phyloP scores from a whole-genome alignment of 2,797 vertebrate species.

The Sebastes matsubarae region DNA sequence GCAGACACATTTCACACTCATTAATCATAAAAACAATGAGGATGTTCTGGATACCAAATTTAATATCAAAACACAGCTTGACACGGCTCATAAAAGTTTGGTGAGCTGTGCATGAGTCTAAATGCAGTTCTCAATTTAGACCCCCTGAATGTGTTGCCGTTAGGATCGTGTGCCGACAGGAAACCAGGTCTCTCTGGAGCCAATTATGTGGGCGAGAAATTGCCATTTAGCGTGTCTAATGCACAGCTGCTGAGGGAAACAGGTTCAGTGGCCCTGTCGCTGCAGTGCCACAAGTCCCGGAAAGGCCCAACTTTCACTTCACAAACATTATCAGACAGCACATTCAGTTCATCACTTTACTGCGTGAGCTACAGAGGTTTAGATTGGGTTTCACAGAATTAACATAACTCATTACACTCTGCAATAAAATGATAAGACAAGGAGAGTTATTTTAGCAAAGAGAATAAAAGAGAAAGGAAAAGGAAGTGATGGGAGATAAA shows the following conservation, averaged over 20 bases:
- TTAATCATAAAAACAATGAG: conserved; percentile 1
- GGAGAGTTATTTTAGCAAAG: background rate
- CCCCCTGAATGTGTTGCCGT: conserved; percentile 17
- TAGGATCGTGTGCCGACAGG: conserved; percentile 50
- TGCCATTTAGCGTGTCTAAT: conserved; percentile 76
- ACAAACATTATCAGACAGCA: conserved; percentile 9
- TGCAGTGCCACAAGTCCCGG: conserved; percentile 34
- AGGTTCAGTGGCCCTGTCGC: conserved; percentile 42
- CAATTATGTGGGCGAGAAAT: conserved; percentile 74
- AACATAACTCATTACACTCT: background rate
- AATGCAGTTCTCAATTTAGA: conserved; percentile 42
- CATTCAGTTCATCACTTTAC: background rate
- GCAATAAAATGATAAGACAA: conserved; percentile 25
- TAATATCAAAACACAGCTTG: conserved; percentile 19
- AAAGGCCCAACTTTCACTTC: conserved; percentile 26
- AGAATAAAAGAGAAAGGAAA: background rate
- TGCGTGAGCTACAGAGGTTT: background rate
- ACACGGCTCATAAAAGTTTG: conserved; percentile 35
- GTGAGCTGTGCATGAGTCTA: conserved; percentile 12
- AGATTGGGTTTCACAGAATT: background rate
- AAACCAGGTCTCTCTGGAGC: conserved; percentile 70
- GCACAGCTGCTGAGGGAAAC: conserved; percentile 68
- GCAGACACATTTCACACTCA: conserved; percentile 14
- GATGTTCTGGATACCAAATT: conserved; percentile 1
- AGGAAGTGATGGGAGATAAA: conserved; percentile 1